A percentile compares a stretch with the other conserved stretches of the same genome.
phyloP scores from a whole-genome alignment of 2,797 vertebrate genomes.

The Tarsius wallacei region DNA sequence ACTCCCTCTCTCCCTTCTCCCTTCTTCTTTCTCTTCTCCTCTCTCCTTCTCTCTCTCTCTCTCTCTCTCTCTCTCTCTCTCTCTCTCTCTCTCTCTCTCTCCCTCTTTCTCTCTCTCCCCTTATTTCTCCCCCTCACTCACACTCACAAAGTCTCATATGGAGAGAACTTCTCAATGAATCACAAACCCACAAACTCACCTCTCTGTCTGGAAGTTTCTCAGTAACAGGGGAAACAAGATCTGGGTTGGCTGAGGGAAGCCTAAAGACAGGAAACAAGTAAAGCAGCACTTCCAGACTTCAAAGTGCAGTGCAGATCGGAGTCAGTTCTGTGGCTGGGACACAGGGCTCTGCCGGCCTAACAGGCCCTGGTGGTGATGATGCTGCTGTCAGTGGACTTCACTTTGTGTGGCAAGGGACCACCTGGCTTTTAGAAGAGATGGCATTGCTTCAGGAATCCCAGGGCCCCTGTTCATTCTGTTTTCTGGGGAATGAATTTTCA shows the following conservation, averaged over 20 bases:
- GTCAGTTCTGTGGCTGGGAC: neutral
- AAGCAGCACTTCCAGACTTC: rapidly evolving
- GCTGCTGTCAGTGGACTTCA: rapidly evolving
- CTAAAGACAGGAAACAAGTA: neutral
- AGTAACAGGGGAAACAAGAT: neutral
- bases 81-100: neutral
- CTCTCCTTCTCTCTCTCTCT: neutral
- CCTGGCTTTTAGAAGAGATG: too few species aligned
- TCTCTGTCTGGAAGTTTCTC: neutral
- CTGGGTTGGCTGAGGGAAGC: neutral
- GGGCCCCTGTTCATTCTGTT: neutral
- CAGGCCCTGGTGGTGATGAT: rapidly evolving
- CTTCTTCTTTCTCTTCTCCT: too few species aligned
- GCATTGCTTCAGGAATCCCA: neutral
- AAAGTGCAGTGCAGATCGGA: rapidly evolving
- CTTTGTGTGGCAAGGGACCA: neutral
- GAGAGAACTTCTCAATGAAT: neutral
- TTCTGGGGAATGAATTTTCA: neutral
- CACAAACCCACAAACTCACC: neutral
- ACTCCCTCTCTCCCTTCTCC: too few species aligned
- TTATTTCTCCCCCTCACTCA: neutral
- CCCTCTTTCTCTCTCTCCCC: neutral
- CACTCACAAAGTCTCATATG: neutral
- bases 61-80: neutral
- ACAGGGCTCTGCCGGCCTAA: rapidly evolving